Percentiles rank a stretch among this genome's conserved stretches.
phyloP scores from a whole-genome alignment of 2,797 vertebrate genomes.

The Harpagifer antarcticus region DNA sequence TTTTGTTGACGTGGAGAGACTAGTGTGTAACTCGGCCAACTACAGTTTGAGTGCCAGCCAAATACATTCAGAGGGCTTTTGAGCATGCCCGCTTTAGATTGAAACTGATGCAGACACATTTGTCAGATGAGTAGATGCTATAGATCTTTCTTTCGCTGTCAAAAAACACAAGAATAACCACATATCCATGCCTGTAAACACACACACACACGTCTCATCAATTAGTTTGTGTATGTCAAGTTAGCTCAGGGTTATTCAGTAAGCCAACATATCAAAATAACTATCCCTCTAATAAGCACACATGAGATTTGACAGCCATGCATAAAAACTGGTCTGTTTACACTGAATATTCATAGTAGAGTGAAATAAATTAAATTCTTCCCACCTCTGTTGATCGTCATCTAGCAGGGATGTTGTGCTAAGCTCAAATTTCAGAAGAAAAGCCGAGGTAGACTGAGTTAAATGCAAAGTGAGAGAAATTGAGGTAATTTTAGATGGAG shows the following conservation, averaged over 20 bases:
- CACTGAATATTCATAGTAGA: slow-evolving; percentile 84
- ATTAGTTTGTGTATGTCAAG: slow-evolving; percentile 71
- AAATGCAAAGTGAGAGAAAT: slow-evolving; percentile 31
- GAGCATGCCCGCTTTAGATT: not conserved
- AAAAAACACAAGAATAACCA: slow-evolving; percentile 23
- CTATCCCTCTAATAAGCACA: slow-evolving; percentile 83
- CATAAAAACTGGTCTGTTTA: slow-evolving; percentile 78
- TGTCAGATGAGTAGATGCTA: slow-evolving; percentile 20
- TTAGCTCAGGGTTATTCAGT: slow-evolving; percentile 70
- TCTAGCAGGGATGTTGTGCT: slow-evolving; percentile 55
- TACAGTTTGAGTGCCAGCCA: not conserved
- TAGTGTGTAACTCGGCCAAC: slow-evolving; percentile 11
- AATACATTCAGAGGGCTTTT: not conserved
- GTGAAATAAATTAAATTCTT: slow-evolving; percentile 74
- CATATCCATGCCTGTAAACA: slow-evolving; percentile 26
- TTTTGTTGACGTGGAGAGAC: not conserved
- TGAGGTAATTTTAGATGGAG: slow-evolving; percentile 15
- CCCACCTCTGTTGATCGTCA: slow-evolving; percentile 76
- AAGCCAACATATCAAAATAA: slow-evolving; percentile 73
- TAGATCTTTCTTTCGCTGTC: not conserved
- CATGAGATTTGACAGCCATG: slow-evolving; percentile 80
- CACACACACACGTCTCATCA: slow-evolving; percentile 57
- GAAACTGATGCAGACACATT: slow-evolving; percentile 24
- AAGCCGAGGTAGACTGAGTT: slow-evolving; percentile 32
- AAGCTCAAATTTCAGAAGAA: slow-evolving; percentile 38